Base-by-base conservation (phyloP, 2,888 invertebrate genomes). In the Polymixis flavicincta region DNA sequence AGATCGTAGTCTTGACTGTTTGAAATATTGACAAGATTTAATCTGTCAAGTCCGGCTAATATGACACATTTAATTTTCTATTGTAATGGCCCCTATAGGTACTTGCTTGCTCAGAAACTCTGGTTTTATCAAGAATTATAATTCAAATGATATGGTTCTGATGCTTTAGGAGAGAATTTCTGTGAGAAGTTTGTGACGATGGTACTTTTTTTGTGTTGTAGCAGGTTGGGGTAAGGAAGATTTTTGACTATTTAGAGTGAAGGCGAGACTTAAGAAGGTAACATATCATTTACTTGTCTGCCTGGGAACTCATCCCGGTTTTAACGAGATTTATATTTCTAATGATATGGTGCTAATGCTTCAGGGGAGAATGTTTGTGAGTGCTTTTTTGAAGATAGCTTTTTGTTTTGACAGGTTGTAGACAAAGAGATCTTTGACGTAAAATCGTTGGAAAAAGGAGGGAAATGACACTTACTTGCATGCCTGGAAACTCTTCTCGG, bases 321-420 rank as follows among this genome's bases (percentile, higher is more conserved):
- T 74, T 81, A 81, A 85, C 75, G 76, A 83, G 80, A 82, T 83
- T 83, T 87, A 78, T 83, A 85, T 78, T 87, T 85, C 80, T 80
- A 85, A 83, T 87, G 71, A 87, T 82, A 85, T 76, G 75, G 76
- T 66, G 82, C 60, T 76, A 71, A 72, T 69, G 70, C 57, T 76
- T 74, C 59, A 79, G 22, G 42, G 52, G 63, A 50, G 52, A 74
- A 28, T 68, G 68, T 65, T 70, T 54, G 66, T 22, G 48, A n/a
- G 48, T 52, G 42, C 9, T 61, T 74, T 74, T 50, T 32, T 45
- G 25, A n/a, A n/a, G n/a, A n/a, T n/a, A n/a, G n/a, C n/a, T n/a
- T 74, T 50, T 32, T 45, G 25, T 22, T 52, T 66, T 17, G 25
- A 6, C 17, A 54, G 9, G 13, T 28, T 61, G 14, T 0, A 28